A percentile compares a stretch with the other conserved stretches of the same genome.
Conservation (phyloP, 53 echinoderm and acorn worm species). For the Paelopatides confundens region DNA sequence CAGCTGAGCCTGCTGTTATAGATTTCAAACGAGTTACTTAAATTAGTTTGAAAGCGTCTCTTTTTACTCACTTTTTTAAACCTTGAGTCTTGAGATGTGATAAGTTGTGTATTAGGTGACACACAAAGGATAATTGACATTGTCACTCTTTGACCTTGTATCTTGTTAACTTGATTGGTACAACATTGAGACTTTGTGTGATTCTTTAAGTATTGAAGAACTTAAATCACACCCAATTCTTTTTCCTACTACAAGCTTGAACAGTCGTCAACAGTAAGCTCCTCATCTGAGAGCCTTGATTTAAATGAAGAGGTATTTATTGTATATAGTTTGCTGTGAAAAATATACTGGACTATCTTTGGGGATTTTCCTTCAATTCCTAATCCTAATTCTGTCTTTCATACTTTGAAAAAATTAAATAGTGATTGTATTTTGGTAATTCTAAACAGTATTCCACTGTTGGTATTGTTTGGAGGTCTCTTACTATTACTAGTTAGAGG, state of each 20-base stretch:
- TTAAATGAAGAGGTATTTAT: conserved; percentile 22
- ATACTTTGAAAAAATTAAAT: too few species aligned
- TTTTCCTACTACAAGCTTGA: conserved; percentile 17
- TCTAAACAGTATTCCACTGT: too few species aligned
- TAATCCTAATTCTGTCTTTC: too few species aligned
- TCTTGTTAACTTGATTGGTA: not conserved
- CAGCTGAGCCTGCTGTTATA: too few species aligned
- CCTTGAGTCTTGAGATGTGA: not conserved
- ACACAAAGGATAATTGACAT: not conserved
- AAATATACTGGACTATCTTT: not conserved
- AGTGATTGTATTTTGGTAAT: too few species aligned
- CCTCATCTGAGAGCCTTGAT: conserved; percentile 21
- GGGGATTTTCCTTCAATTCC: not conserved
- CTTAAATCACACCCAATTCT: not conserved
- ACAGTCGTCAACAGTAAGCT: conserved; percentile 2
- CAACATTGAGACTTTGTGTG: too few species aligned
- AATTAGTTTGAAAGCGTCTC: too few species aligned
- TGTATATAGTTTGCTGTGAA: conserved; percentile 31
- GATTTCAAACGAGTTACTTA: too few species aligned
- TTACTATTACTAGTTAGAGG: too few species aligned
- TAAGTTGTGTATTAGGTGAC: not conserved
- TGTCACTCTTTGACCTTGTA: not conserved
- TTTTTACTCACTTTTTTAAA: not conserved
- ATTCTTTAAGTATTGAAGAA: too few species aligned
- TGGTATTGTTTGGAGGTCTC: too few species aligned